These are phyloP conservation scores for Vireo griseus DNA, from an alignment of 2,797 vertebrate genomes.

Conservation along the genomic window DNA sequence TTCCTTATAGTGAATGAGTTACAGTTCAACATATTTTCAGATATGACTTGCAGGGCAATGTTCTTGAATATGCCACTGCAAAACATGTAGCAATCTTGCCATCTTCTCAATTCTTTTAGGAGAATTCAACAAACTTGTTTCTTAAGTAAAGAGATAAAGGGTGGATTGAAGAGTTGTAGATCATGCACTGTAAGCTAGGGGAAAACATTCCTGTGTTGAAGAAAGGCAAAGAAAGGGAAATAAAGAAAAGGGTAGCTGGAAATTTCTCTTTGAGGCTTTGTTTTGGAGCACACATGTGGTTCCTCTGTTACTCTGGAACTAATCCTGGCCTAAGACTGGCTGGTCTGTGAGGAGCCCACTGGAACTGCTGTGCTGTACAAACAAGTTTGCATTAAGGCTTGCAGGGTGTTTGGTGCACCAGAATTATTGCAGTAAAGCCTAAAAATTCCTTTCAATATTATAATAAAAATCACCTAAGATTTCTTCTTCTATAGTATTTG, in stretches of 20 bases:
- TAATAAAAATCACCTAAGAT: not conserved
- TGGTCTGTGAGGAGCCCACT: not conserved
- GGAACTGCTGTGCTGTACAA: fast-evolving
- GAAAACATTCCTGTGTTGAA: not conserved
- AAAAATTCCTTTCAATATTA: not conserved
- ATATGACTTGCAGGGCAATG: not conserved
- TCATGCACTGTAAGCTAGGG: not conserved
- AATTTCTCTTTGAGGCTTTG: not conserved
- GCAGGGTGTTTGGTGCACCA: not conserved
- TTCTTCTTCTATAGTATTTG: not conserved
- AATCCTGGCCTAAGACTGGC: fast-evolving
- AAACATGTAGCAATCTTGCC: not conserved
- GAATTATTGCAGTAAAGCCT: not conserved
- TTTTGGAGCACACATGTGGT: not conserved
- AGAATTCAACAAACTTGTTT: not conserved
- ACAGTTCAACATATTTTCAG: not conserved
- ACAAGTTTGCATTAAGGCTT: not conserved
- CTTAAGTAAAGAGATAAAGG: fast-evolving
- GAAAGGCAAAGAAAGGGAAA: not conserved
- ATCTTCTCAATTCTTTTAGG: not conserved
- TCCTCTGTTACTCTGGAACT: not conserved
- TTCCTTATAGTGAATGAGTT: not conserved
- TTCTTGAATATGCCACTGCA: not conserved
- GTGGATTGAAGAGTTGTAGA: not conserved
- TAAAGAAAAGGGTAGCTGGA: not conserved